These are phyloP conservation scores for Ganaspis sp. DNA, from an alignment of 1,140 invertebrate species.

Conservation along the genomic window DNA sequence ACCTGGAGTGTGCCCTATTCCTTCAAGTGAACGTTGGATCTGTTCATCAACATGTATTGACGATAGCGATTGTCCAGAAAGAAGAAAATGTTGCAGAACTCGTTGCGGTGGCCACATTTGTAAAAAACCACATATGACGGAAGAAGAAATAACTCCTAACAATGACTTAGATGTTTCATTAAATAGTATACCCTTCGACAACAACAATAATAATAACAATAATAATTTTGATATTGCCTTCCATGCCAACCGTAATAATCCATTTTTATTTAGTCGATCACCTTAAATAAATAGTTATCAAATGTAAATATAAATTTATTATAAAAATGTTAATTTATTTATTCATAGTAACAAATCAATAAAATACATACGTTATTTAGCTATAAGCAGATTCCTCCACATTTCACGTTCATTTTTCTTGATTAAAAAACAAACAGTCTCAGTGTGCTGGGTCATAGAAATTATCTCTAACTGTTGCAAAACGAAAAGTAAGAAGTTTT, in stretches of 20 bases:
- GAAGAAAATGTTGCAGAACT: conserved; percentile 79
- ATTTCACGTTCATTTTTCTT: no score
- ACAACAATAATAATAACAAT: conserved; percentile 2
- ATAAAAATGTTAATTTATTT: no score
- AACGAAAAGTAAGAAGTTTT: no score
- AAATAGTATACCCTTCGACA: background rate
- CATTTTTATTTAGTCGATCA: conserved; percentile 37
- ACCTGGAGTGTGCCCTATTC: conserved; percentile 75
- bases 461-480: no score
- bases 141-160: conserved; percentile 48
- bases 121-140: conserved; percentile 68
- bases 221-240: conserved; percentile 23
- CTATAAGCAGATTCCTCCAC: no score
- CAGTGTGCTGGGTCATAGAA: no score
- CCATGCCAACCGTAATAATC: conserved; percentile 39
- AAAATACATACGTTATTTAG: no score
- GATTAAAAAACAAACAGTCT: no score
- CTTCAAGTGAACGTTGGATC: conserved; percentile 78
- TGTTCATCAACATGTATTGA: conserved; percentile 78
- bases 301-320: no score
- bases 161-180: conserved; percentile 35
- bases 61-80: conserved; percentile 78
- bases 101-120: conserved; percentile 79
- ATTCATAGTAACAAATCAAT: no score
- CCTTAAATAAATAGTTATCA: background rate